A percentile compares a stretch with the other conserved stretches of the same genome.
These are phyloP conservation scores for Mesitornis unicolor DNA, from an alignment of 2,113 vertebrate species.

Conservation along the genomic window DNA sequence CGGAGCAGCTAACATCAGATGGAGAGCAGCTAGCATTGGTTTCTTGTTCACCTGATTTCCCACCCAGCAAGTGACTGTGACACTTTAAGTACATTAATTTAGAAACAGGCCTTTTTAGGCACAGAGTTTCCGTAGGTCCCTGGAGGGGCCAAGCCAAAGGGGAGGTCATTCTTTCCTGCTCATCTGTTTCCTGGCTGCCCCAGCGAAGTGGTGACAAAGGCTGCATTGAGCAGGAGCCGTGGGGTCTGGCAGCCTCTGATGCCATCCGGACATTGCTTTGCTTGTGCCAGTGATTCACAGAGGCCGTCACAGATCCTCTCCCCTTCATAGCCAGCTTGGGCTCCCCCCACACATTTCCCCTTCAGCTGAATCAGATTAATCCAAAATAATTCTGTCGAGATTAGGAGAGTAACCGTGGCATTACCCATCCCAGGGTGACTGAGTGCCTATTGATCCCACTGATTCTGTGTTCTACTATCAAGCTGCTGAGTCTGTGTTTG, in stretches of 20 bases:
- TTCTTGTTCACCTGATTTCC: not conserved
- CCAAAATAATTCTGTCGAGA: not conserved
- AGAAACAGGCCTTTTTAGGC: not conserved
- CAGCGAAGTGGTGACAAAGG: not conserved
- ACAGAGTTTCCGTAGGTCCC: not conserved
- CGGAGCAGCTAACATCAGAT: too few species aligned
- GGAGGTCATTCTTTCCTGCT: not conserved
- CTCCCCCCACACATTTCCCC: not conserved
- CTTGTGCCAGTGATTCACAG: not conserved
- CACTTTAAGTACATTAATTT: not conserved
- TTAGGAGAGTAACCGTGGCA: not conserved
- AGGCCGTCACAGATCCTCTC: fast-evolving
- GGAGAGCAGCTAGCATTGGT: fast-evolving
- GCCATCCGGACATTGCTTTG: not conserved
- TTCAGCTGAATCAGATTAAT: not conserved
- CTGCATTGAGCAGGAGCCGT: not conserved
- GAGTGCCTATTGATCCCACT: not conserved
- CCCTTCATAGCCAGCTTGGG: not conserved
- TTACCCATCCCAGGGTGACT: not conserved
- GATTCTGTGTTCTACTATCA: not conserved
- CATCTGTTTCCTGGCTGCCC: not conserved
- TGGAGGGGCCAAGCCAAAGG: not conserved
- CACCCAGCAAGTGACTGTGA: not conserved
- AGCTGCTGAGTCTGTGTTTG: not conserved
- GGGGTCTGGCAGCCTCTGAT: not conserved